Evolutionary conservation across 2,113 vertebrate species (phyloP).

Genomic region (Gasterosteus nipponicus): DNA sequence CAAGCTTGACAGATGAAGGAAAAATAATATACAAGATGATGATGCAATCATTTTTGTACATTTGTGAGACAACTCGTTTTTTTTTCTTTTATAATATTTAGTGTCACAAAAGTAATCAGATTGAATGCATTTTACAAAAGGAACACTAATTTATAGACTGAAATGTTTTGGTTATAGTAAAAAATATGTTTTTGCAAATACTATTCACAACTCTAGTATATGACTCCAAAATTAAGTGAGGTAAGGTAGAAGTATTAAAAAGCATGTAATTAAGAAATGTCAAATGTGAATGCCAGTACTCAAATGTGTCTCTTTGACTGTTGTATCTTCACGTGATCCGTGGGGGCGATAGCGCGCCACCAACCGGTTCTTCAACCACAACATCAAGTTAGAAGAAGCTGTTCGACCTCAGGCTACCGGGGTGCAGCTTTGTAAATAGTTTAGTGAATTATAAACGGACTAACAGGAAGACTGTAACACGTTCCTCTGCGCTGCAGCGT

Average conservation of each 20-base stretch:
- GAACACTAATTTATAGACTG: not conserved
- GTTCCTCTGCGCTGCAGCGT: accelerated
- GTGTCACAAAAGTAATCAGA: no score
- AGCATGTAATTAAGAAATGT: not conserved
- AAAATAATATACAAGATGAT: not conserved
- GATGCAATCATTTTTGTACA: not conserved
- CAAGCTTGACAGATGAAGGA: not conserved
- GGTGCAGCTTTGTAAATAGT: not conserved
- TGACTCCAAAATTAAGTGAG: not conserved
- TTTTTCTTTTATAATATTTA: not conserved
- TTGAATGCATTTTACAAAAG: not conserved
- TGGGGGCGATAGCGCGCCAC: not conserved
- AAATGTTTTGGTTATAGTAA: no score
- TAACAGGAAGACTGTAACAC: not conserved
- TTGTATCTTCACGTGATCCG: not conserved
- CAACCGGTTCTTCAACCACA: not conserved
- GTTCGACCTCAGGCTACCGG: not conserved
- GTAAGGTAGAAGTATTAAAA: not conserved
- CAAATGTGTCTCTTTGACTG: not conserved
- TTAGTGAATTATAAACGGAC: no score
- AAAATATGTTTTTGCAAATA: not conserved
- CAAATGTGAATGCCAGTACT: not conserved
- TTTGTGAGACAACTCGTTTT: not conserved
- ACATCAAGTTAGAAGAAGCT: conserved; percentile 2
- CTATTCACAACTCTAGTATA: not conserved